Conservation (phyloP, 2,888 invertebrate genomes). For the Drosophila colorata region DNA sequence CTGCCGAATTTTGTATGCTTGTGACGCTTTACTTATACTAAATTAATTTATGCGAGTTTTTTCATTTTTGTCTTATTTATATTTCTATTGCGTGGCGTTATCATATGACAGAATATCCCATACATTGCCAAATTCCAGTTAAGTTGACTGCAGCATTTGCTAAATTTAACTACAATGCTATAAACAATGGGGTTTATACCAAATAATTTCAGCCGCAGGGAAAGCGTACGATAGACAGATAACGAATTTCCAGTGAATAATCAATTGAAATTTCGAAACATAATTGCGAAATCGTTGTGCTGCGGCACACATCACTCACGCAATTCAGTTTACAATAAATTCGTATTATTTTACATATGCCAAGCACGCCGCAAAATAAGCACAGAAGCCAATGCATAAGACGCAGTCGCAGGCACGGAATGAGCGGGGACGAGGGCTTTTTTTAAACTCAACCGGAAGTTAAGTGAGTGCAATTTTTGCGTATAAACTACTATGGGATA, state of each 20-base stretch:
- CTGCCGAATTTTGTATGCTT: conserved; percentile 39
- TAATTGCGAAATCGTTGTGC: conserved; percentile 27
- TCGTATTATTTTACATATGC: conserved; percentile 57
- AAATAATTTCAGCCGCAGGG: conserved; percentile 17
- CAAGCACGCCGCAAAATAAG: conserved; percentile 22
- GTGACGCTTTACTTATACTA: conserved; percentile 52
- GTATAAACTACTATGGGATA: no score
- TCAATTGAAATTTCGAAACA: conserved; percentile 8
- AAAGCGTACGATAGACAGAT: conserved; percentile 27
- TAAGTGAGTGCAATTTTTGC: conserved; percentile 37
- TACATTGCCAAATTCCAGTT: conserved; percentile 40
- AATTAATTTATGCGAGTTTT: conserved; percentile 43
- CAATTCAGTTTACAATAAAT: conserved; percentile 23
- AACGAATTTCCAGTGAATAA: conserved; percentile 41
- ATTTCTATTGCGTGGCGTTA: conserved; percentile 18
- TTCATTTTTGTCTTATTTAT: conserved; percentile 11
- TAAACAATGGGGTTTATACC: conserved; percentile 14
- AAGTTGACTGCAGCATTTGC: conserved; percentile 31
- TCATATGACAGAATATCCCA: conserved; percentile 28
- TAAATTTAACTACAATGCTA: conserved; percentile 29
- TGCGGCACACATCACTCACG: conserved; percentile 14
- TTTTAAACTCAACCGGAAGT: conserved; percentile 57
- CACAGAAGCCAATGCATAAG: background rate
- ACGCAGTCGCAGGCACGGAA: no score
- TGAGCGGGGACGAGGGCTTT: no score